phyloP scores from a whole-genome alignment of 1,140 invertebrate genomes.

The Aethina tumida region DNA sequence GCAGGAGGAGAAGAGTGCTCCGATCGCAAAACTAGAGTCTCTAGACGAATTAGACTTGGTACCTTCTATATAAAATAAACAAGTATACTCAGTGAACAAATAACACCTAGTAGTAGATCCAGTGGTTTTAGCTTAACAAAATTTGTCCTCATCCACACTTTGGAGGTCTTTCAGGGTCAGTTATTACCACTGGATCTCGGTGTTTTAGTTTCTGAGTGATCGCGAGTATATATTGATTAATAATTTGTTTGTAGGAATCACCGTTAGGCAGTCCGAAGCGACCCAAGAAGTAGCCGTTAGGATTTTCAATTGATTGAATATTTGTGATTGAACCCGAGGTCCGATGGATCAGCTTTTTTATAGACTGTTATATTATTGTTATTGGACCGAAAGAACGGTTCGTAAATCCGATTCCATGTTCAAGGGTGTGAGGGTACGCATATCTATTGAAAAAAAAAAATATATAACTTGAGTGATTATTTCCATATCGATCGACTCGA shows the following conservation, averaged over 20 bases:
- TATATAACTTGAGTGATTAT: too few relatives aligned
- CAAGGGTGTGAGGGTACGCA: too few relatives aligned
- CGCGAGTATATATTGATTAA: slow-evolving; percentile 2
- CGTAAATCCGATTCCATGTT: too few relatives aligned
- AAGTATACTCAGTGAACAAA: slow-evolving; percentile 1
- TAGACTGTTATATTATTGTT: slow-evolving; percentile 10
- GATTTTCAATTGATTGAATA: neutral
- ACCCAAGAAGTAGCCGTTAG: slow-evolving; percentile 23
- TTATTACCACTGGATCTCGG: too few relatives aligned
- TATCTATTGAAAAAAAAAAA: too few relatives aligned
- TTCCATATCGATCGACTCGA: too few relatives aligned
- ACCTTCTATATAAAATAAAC: slow-evolving; percentile 8
- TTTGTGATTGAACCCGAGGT: neutral
- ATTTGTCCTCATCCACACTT: too few relatives aligned
- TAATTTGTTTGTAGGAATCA: slow-evolving; percentile 28
- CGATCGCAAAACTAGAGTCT: slow-evolving; percentile 55
- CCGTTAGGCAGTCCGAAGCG: slow-evolving; percentile 30
- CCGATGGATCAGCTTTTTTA: slow-evolving; percentile 4
- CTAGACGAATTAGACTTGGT: slow-evolving; percentile 52
- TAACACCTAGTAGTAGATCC: neutral
- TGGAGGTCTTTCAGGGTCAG: too few relatives aligned
- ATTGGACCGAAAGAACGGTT: too few relatives aligned
- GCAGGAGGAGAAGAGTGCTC: slow-evolving; percentile 37
- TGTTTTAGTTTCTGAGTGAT: too few relatives aligned
- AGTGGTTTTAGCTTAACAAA: slow-evolving; percentile 1